Evolutionary conservation across 2,888 invertebrate genomes (phyloP).

Genomic region (Brachyptera risi): DNA sequence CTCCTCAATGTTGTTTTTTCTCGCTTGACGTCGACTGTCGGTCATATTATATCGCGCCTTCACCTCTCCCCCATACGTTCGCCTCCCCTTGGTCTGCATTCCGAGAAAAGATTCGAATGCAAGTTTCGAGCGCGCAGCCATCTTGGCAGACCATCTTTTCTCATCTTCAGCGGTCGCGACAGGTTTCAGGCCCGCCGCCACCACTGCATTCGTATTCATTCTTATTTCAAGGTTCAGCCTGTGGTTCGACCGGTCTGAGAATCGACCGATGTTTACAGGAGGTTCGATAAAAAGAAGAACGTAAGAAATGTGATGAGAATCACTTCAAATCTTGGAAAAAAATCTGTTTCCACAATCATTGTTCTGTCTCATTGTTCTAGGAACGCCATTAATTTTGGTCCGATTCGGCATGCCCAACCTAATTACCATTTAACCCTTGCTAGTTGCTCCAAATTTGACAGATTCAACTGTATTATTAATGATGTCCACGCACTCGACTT

Average conservation of each 20-base stretch:
- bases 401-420: neutral
- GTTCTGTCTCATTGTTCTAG: neutral
- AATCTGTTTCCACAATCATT: neutral
- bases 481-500: too few relatives aligned
- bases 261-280: too few relatives aligned
- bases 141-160: neutral
- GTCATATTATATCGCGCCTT: neutral
- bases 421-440: neutral
- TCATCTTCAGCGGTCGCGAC: neutral
- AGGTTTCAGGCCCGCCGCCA: neutral
- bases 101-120: conserved; percentile 9
- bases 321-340: neutral
- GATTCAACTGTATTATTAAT: too few relatives aligned
- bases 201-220: neutral
- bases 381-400: conserved; percentile 3
- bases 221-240: neutral
- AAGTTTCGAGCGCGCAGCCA: conserved; percentile 11
- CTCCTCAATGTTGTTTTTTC: neutral
- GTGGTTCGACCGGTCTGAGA: too few relatives aligned
- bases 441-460: too few relatives aligned
- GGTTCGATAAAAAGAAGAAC: too few relatives aligned
- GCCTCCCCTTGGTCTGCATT: conserved; percentile 9
- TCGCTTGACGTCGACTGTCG: neutral
- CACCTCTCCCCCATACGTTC: neutral
- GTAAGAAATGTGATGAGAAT: neutral